A percentile compares a stretch with the other conserved stretches of the same genome.
Evolutionary conservation across 23 tunicate genomes (phyloP).

Genomic region (Oikopleura dioica): DNA sequence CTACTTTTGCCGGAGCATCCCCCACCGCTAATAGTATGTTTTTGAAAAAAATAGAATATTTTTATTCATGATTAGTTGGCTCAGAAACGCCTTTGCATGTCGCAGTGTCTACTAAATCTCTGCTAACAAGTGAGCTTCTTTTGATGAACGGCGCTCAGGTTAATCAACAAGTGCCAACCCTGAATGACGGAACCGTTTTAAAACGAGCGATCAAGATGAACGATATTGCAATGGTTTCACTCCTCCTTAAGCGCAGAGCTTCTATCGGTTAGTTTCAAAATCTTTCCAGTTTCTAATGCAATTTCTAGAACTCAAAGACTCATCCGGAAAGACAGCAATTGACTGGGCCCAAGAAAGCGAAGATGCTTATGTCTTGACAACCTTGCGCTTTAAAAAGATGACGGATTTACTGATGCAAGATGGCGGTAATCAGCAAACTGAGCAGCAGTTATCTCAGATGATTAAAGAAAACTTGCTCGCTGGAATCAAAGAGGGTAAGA

Average conservation of each 20-base stretch:
- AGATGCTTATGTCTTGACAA: conserved; percentile 5
- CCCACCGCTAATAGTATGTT: not conserved
- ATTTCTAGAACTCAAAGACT: not conserved
- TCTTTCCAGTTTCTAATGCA: too few species aligned
- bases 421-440: conserved; percentile 9
- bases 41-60: not conserved
- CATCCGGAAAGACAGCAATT: not conserved
- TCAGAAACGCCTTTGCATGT: not conserved
- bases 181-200: not conserved
- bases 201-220: not conserved
- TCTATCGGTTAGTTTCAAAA: too few species aligned
- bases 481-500: not conserved
- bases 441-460: not conserved
- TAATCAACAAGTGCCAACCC: not conserved
- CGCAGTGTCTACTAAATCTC: not conserved
- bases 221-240: conserved; percentile 8
- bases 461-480: not conserved
- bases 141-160: conserved; percentile 1
- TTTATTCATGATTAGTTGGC: too few species aligned
- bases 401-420: conserved; percentile 2
- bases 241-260: not conserved
- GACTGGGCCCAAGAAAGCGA: conserved; percentile 7
- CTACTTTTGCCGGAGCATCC: not conserved
- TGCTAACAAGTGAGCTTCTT: not conserved
- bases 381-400: conserved; percentile 3